phyloP scores from a whole-genome alignment of 1,140 invertebrate species.

The Drosophila pruinosa region DNA sequence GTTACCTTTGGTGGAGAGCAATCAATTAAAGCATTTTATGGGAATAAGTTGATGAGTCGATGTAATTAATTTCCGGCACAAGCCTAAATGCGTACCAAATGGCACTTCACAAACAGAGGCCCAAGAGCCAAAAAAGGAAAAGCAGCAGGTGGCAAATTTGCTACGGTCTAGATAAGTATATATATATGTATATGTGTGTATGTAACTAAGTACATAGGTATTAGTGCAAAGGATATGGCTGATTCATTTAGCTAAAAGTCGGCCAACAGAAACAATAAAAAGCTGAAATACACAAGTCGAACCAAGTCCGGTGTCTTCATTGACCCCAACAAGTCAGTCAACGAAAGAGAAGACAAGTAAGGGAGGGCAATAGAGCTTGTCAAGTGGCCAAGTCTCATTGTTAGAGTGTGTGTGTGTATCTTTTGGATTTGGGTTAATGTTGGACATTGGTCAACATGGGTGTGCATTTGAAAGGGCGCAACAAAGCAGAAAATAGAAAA shows the following conservation, averaged over 20 bases:
- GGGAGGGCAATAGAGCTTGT: background rate
- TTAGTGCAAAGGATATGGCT: constrained; percentile 45
- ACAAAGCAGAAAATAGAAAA: constrained; percentile 80
- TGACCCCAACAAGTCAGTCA: background rate
- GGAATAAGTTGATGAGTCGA: constrained; percentile 53
- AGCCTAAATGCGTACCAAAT: constrained; percentile 36
- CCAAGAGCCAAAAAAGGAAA: constrained; percentile 6
- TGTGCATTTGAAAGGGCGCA: constrained; percentile 73
- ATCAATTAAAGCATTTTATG: constrained; percentile 48
- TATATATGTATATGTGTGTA: background rate
- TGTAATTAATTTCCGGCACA: constrained; percentile 64
- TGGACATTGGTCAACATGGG: constrained; percentile 75
- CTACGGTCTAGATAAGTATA: background rate
- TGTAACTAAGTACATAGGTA: no score
- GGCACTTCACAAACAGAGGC: constrained; percentile 21
- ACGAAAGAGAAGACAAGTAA: background rate
- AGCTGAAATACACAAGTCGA: constrained; percentile 32
- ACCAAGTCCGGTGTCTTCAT: constrained; percentile 20
- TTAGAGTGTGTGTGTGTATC: constrained; percentile 28
- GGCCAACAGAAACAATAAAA: constrained; percentile 44
- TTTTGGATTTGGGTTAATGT: constrained; percentile 78
- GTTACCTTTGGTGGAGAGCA: constrained; percentile 10
- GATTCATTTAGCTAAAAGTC: constrained; percentile 74
- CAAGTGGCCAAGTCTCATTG: constrained; percentile 34
- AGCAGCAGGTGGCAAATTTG: constrained; percentile 60